Evolutionary conservation across 1,140 invertebrate species (phyloP).

Genomic region (Anoplolepis gracilipes): DNA sequence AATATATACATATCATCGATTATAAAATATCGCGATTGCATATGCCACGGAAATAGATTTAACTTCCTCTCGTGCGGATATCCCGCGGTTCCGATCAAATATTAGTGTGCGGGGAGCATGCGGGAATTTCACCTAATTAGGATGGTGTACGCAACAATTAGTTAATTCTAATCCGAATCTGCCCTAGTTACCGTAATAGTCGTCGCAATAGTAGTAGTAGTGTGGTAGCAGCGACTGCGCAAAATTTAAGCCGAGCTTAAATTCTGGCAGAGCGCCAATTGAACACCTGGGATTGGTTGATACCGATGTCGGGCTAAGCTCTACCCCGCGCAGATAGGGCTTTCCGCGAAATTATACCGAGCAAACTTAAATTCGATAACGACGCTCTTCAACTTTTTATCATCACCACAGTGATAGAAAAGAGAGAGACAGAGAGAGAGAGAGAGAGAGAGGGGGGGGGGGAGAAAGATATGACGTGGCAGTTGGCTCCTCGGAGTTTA

Average conservation of each 20-base stretch:
- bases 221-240: constrained; percentile 25
- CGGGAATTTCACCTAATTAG: constrained; percentile 63
- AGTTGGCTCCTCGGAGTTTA: constrained; percentile 11
- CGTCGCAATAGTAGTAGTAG: too few species aligned
- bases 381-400: constrained; percentile 49
- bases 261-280: constrained; percentile 71
- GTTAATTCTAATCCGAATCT: constrained; percentile 75
- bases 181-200: constrained; percentile 61
- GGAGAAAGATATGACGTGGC: background rate
- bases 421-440: background rate
- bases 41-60: background rate
- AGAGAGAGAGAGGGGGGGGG: too few species aligned
- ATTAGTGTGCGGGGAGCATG: constrained; percentile 49
- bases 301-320: constrained; percentile 69
- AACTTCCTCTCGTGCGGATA: background rate
- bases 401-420: background rate
- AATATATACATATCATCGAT: background rate
- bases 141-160: constrained; percentile 72
- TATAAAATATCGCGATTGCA: background rate
- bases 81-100: constrained; percentile 61
- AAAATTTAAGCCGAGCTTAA: constrained; percentile 74
- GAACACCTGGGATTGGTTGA: constrained; percentile 74
- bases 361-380: constrained; percentile 55
- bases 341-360: constrained; percentile 67
- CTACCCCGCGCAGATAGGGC: constrained; percentile 36